Evolutionary conservation across 2,888 invertebrate species (phyloP), one percentile per base, ranked within the genome.

Genomic region (Callyntrura guangdongensis): DNA sequence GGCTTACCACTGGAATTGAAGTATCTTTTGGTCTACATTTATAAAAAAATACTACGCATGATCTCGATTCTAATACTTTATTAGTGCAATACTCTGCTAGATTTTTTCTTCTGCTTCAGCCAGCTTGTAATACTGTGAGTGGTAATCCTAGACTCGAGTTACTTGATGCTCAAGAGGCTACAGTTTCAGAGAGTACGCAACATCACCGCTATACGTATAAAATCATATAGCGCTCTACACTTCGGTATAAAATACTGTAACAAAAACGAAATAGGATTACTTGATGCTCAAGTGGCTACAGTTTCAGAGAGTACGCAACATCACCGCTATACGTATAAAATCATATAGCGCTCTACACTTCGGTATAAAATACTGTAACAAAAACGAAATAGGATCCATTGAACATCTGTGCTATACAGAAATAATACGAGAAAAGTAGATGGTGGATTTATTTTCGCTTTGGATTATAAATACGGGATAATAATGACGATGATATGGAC

Each of bases 371-470:
- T 64, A 64, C 64, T 22, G 64, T 64, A 25, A 1, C 25, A 64
- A 69, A 69, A 36, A 11, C 77, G 86, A 86, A 86, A 79, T 47
- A 45, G 17, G 82, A 79, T 85, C 91, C 91, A 93, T 92, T 91
- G 92, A 93, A 93, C 93, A 93, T 92, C 92, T 93, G 93, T 85
- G 90, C 86, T 77, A 86, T 77, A 64, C 27, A 27, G 20, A 74
- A 53, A 14, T 86, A 74, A 74, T 74, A 74, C 20, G 69, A 72
- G 36, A 36, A 36, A 36, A 36, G 36, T 36, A 36, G 36, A 36
- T 36, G 36, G 36, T 36, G 36, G 36, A 36, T 36, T 36, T 36
- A 36, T 36, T 36, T 36, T 36, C 36, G 36, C 36, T 36, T 36
- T 36, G 79, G 86, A 86, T 86, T 86, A 86, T 86, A 61, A 86